Percentiles rank a stretch among this genome's conserved stretches.
Evolutionary conservation across 2,113 vertebrate genomes (phyloP).

Genomic region (Nerophis ophidion): DNA sequence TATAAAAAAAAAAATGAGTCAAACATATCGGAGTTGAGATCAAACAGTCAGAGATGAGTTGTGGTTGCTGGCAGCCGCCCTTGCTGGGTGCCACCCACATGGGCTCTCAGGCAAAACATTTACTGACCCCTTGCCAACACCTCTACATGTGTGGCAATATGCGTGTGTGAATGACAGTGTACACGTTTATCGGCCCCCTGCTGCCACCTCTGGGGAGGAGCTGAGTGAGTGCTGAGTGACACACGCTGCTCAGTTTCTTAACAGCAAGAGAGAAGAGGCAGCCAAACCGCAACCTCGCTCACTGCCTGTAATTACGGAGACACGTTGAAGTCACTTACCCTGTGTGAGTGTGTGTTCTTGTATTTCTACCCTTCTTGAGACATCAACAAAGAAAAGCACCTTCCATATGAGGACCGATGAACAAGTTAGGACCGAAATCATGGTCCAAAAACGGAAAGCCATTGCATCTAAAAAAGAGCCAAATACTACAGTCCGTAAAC

Average conservation of each 20-base stretch:
- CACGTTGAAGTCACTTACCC: conserved; percentile 43
- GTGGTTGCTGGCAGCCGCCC: conserved; percentile 32
- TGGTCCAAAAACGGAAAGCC: too few species aligned
- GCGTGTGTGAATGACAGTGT: conserved; percentile 16
- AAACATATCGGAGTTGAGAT: conserved; percentile 18
- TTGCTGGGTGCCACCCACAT: conserved; percentile 27
- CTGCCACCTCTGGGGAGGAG: conserved; percentile 56
- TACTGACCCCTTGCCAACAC: conserved; percentile 44
- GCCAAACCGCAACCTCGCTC: conserved; percentile 67
- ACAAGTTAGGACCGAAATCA: too few species aligned
- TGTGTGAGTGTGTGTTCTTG: conserved; percentile 18
- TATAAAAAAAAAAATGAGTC: not conserved
- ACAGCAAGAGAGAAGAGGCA: conserved; percentile 57
- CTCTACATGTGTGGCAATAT: conserved; percentile 23
- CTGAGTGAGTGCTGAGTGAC: conserved; percentile 59
- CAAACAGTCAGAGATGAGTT: conserved; percentile 29
- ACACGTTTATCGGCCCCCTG: conserved; percentile 52
- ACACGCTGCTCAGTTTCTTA: conserved; percentile 65
- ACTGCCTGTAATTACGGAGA: conserved; percentile 64
- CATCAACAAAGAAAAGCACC: too few species aligned
- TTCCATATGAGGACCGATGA: too few species aligned
- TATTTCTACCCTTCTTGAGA: too few species aligned
- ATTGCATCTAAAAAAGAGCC: too few species aligned
- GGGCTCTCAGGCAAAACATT: conserved; percentile 43
- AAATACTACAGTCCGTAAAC: too few species aligned